Base-by-base conservation (phyloP, 2,888 invertebrate genomes). In the Agriopis leucophaearia region DNA sequence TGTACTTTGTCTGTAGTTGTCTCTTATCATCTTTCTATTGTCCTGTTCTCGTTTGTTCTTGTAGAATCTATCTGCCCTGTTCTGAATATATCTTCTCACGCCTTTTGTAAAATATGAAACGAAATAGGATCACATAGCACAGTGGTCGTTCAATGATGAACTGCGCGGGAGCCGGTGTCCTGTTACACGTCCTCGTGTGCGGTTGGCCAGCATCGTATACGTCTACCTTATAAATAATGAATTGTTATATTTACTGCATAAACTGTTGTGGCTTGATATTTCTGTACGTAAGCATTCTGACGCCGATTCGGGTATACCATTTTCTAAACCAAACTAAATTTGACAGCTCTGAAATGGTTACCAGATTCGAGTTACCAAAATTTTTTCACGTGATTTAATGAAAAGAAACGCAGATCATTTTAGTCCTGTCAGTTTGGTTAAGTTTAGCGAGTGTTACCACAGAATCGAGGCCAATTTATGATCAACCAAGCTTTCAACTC, bases 131-230 rank as follows among this genome's bases (percentile, higher is more conserved):
- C 47, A 8, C 38, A 54, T 38, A 38, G 52, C 38, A 15, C 38
- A 40, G 48, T 45, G 45, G 13, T 61, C 64, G 13, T 38, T 58
- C 58, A 64, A 69, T 59, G 64, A 52, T 55, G 40, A 15, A 54
- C 45, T 55, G 59, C 55, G 18, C 55, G 15, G 40, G 50, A 61
- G 57, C 40, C 38, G 51, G 70, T 68, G 65, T 70, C 63, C 52
- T 18, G 67, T 72, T 68, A 57, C 70, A 35, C 13, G 51, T 4
- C 16, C 5, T n/a, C 35, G 52, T 47, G 51, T 66, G 64, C 66
- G 70, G 71, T 65, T 52, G 61, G 35, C 54, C 59, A 36, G 51
- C 35, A 35, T n/a, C 13, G n/a, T 35, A 35, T 13, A n/a, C n/a
- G 45, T 13, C 51, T 51, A 6, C 16, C 8, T 27, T 0, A n/a